phyloP scores from a whole-genome alignment of 1,140 invertebrate species.

The Medauroidea extradentata region DNA sequence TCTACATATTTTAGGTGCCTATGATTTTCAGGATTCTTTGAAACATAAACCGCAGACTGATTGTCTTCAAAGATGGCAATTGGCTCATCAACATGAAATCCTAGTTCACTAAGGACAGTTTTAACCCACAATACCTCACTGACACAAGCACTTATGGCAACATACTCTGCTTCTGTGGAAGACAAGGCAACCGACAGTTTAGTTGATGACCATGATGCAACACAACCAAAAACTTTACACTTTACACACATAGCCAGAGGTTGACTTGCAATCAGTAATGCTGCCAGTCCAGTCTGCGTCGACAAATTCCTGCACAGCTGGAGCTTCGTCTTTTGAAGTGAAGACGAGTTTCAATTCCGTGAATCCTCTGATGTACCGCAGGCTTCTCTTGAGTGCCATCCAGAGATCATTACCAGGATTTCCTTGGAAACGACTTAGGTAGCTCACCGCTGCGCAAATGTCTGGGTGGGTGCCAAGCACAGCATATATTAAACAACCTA shows the following conservation, averaged over 20 bases:
- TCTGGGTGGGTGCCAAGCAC: slow-evolving; percentile 28
- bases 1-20: no score
- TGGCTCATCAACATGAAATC: no score
- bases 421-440: slow-evolving; percentile 26
- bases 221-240: slow-evolving; percentile 14
- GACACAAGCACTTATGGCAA: slow-evolving; percentile 9
- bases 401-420: slow-evolving; percentile 18
- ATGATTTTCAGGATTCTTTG: no score
- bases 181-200: slow-evolving; percentile 23
- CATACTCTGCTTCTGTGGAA: slow-evolving; percentile 26
- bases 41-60: no score
- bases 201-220: slow-evolving; percentile 21
- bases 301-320: slow-evolving; percentile 5
- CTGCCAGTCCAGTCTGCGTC: slow-evolving; percentile 21
- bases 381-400: slow-evolving; percentile 18
- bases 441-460: slow-evolving; percentile 22
- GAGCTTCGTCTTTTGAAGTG: neutral
- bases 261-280: slow-evolving; percentile 15
- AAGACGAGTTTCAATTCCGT: neutral
- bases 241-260: slow-evolving; percentile 22
- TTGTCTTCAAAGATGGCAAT: no score
- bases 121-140: no score
- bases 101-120: no score
- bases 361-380: slow-evolving; percentile 21
- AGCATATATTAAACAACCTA: slow-evolving; percentile 34